Evolutionary conservation across 2,888 invertebrate species (phyloP), one percentile per base, ranked within the genome.

Genomic region (Ryuthela nishihirai): DNA sequence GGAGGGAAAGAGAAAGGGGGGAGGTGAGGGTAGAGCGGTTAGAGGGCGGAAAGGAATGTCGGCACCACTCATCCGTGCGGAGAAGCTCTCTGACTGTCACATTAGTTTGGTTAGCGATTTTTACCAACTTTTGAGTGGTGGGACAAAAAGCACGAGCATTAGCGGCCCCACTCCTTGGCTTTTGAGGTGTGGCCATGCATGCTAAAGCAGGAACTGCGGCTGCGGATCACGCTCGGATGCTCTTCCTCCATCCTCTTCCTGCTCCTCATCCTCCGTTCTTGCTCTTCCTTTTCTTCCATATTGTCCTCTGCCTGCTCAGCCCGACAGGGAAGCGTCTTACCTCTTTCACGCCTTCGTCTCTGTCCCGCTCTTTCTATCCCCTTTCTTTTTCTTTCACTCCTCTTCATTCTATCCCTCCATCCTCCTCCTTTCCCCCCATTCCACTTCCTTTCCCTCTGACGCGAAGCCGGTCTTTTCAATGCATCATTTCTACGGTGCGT

Each of bases 31-130:
- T 48, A 50, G 49, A 34, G 56, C 45, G 49, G 49, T 50, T 34
- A 20, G 29, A 46, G 32, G 48, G 36, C 38, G 52, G 35, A 52
- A 58, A 50, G 56, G 56, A 58, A 58, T 58, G 56, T 58, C 52
- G 56, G 56, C 56, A 53, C 59, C 59, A 59, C 53, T 48, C 43
- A 59, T 18, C 43, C 59, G 41, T 59, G 7, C 29, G 7, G 12
- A 12, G 12, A 29, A 29, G 47, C 35, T 53, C 53, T 12, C 32
- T 47, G 50, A 50, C 59, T 59, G 59, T 59, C 59, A 59, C 59
- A 59, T 59, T 59, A 59, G 59, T 53, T 59, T 59, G 59, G 59
- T 59, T 59, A 53, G 53, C 52, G 59, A 59, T 52, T 59, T 59
- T 59, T 53, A 59, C 59, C 59, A 53, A 59, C 47, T 59, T 59